These are phyloP conservation scores for Archaeoteleia sp. DNA, from an alignment of 2,888 invertebrate species.

Conservation along the genomic window DNA sequence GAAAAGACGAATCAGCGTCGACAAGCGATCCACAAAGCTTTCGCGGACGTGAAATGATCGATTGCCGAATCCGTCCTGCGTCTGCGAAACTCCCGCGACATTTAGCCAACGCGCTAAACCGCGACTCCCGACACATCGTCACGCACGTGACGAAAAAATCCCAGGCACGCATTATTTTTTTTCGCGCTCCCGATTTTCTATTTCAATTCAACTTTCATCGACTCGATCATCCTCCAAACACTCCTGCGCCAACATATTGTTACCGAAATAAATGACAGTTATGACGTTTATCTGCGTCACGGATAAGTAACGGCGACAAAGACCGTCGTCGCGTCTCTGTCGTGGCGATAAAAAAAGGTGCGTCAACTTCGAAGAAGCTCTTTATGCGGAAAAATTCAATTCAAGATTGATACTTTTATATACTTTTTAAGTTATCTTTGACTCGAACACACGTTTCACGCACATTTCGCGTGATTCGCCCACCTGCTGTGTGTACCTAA, in stretches of 20 bases:
- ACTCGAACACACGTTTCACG: too few species aligned
- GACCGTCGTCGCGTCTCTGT: constrained; percentile 44
- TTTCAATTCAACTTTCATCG: too few species aligned
- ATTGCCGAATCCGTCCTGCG: constrained; percentile 55
- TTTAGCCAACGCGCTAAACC: constrained; percentile 59
- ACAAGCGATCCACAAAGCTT: constrained; percentile 53
- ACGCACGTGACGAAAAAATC: constrained; percentile 17
- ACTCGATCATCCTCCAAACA: too few species aligned
- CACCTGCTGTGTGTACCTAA: constrained; percentile 65
- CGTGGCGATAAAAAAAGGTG: constrained; percentile 50
- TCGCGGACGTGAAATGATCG: constrained; percentile 58
- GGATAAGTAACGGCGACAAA: constrained; percentile 50
- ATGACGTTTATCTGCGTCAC: constrained; percentile 31
- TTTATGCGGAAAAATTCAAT: constrained; percentile 30
- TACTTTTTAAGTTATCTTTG: too few species aligned
- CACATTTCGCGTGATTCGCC: constrained; percentile 60
- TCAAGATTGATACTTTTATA: too few species aligned
- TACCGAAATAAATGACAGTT: too few species aligned
- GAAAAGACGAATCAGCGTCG: constrained; percentile 47
- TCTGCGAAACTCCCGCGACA: constrained; percentile 57
- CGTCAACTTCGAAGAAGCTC: constrained; percentile 39
- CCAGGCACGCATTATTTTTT: too few species aligned
- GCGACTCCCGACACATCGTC: constrained; percentile 43
- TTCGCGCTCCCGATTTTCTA: too few species aligned
- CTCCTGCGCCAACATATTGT: too few species aligned